Conservation (phyloP, 2,113 vertebrate genomes). For the Myrmecophaga tridactyla region DNA sequence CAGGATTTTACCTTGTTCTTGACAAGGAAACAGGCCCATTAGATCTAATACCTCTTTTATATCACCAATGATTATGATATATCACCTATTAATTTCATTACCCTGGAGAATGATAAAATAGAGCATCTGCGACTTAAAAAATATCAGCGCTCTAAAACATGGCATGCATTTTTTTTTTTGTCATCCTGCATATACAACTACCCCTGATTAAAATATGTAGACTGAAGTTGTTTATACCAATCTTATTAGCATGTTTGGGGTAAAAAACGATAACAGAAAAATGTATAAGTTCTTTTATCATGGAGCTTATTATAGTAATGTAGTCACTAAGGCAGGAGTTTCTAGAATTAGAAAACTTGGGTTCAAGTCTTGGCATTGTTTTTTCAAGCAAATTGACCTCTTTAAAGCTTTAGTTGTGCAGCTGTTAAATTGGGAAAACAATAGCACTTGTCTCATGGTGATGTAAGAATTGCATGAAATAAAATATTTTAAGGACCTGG, state of each 20-base stretch:
- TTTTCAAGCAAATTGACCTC: conserved; percentile 35
- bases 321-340: not conserved
- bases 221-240: not conserved
- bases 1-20: conserved; percentile 21
- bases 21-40: not conserved
- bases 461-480: not conserved
- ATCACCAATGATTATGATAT: conserved; percentile 6
- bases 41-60: conserved; percentile 13
- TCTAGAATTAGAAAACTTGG: not conserved
- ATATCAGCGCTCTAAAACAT: not conserved
- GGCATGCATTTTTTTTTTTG: not conserved
- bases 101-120: conserved; percentile 26
- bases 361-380: not conserved
- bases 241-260: not conserved
- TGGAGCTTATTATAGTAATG: not conserved
- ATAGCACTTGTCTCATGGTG: not conserved
- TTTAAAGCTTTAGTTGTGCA: not conserved
- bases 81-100: conserved; percentile 11
- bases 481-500: not conserved
- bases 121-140: not conserved
- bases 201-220: not conserved
- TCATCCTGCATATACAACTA: not conserved
- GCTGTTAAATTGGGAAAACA: not conserved
- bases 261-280: conserved; percentile 13
- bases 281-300: not conserved